phyloP scores from a whole-genome alignment of 2,888 invertebrate genomes.

The Auanema freiburgensis region DNA sequence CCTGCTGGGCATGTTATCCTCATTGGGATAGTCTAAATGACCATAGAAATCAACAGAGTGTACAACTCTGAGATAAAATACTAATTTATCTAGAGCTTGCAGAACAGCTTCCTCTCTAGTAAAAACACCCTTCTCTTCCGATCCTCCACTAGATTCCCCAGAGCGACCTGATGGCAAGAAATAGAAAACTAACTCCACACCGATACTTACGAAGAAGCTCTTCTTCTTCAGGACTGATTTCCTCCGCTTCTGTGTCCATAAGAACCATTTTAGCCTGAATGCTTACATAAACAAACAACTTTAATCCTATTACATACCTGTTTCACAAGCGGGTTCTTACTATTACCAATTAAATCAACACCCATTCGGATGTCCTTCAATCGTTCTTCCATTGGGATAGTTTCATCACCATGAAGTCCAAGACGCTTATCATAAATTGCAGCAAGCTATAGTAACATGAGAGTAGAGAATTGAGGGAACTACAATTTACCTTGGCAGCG shows the following conservation, averaged over 20 bases:
- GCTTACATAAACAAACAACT: no score
- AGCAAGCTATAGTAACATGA: slow-evolving; percentile 58
- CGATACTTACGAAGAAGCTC: slow-evolving; percentile 70
- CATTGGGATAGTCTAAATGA: slow-evolving; percentile 96
- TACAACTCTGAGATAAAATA: slow-evolving; percentile 90
- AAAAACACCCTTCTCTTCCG: slow-evolving; percentile 65
- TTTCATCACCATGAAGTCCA: slow-evolving; percentile 63
- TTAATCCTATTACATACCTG: slow-evolving; percentile 90
- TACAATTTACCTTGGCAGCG: slow-evolving; percentile 65
- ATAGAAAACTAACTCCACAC: slow-evolving; percentile 72
- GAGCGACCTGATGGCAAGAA: slow-evolving; percentile 17
- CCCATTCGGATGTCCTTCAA: slow-evolving; percentile 41
- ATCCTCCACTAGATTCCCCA: slow-evolving; percentile 8
- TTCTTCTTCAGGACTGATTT: slow-evolving; percentile 96
- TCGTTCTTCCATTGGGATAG: slow-evolving; percentile 27
- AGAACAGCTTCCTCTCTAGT: slow-evolving; percentile 77
- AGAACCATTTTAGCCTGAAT: slow-evolving; percentile 14
- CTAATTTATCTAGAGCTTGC: slow-evolving; percentile 70
- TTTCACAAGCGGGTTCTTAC: slow-evolving; percentile 83
- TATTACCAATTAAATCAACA: slow-evolving; percentile 37
- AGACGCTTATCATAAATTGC: slow-evolving; percentile 67
- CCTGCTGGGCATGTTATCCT: slow-evolving; percentile 97
- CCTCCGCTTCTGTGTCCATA: slow-evolving; percentile 73
- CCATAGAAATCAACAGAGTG: slow-evolving; percentile 99
- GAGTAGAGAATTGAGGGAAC: not conserved